These are phyloP conservation scores for Linurgus olivaceus DNA, from an alignment of 2,797 vertebrate species.

Conservation along the genomic window DNA sequence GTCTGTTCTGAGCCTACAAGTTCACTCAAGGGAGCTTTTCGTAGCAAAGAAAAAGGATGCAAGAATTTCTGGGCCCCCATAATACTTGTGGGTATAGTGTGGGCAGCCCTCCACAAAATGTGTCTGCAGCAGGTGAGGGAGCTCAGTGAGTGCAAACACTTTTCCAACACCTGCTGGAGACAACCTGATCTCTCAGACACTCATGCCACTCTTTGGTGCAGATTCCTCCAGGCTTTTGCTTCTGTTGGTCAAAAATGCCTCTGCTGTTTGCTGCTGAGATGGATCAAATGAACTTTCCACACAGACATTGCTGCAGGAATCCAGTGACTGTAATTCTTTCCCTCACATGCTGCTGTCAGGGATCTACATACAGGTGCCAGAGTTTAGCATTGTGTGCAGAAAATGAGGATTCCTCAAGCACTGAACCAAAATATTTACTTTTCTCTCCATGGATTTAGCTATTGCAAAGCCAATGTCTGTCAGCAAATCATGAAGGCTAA, in stretches of 20 bases:
- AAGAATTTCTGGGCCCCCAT: neutral
- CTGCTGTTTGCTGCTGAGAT: neutral
- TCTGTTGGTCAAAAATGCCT: neutral
- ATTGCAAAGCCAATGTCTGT: neutral
- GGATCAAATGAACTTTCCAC: neutral
- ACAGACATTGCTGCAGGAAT: rapidly evolving
- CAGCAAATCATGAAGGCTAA: neutral
- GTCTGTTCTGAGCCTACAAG: neutral
- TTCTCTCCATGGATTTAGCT: neutral
- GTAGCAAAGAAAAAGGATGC: neutral
- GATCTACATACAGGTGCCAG: neutral
- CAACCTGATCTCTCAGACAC: neutral
- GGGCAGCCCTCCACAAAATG: neutral
- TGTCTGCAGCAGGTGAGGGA: neutral
- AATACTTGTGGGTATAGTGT: neutral
- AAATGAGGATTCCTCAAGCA: neutral
- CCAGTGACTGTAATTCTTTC: neutral
- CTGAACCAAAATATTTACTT: neutral
- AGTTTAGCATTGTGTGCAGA: neutral
- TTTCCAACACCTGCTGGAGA: neutral
- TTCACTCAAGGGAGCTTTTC: neutral
- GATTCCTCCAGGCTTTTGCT: neutral
- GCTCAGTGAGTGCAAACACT: neutral
- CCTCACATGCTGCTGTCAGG: neutral
- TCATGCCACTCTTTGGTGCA: neutral